Evolutionary conservation across 2,797 vertebrate genomes (phyloP).

Genomic region (Adrianichthys oophorus): DNA sequence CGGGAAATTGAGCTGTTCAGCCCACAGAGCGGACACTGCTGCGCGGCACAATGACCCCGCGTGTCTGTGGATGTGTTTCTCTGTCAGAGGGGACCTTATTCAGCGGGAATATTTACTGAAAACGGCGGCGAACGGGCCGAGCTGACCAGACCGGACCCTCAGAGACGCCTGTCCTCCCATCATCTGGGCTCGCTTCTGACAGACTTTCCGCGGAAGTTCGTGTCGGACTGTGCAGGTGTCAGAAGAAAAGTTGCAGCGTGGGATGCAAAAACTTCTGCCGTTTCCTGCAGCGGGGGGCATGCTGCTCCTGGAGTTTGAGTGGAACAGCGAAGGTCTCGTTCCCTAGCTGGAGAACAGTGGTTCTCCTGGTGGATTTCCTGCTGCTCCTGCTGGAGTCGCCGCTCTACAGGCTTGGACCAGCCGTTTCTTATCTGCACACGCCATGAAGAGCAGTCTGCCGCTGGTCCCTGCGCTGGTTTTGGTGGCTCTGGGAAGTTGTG

Average conservation of each 20-base stretch:
- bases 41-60: background rate
- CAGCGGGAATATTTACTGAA: conserved; percentile 1
- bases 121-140: background rate
- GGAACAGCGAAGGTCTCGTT: conserved; percentile 20
- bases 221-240: background rate
- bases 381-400: conserved; percentile 34
- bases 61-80: background rate
- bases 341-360: conserved; percentile 16
- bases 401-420: conserved; percentile 14
- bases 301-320: conserved; percentile 47
- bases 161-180: conserved; percentile 41
- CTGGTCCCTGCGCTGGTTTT: conserved; percentile 59
- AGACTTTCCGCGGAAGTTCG: conserved; percentile 21
- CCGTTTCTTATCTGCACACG: conserved; percentile 33
- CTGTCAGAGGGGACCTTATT: background rate
- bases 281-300: conserved; percentile 23
- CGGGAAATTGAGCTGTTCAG: conserved; percentile 14
- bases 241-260: conserved; percentile 30
- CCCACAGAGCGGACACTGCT: conserved; percentile 18
- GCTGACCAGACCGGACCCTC: conserved; percentile 25
- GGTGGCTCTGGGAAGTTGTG: conserved; percentile 65
- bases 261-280: conserved; percentile 22
- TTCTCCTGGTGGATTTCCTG: conserved; percentile 23
- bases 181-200: conserved; percentile 30
- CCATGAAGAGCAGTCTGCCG: conserved; percentile 72